Evolutionary conservation across 2,113 vertebrate species (phyloP), one percentile per base, ranked within the genome.

Genomic region (Triplophysa siluroides): DNA sequence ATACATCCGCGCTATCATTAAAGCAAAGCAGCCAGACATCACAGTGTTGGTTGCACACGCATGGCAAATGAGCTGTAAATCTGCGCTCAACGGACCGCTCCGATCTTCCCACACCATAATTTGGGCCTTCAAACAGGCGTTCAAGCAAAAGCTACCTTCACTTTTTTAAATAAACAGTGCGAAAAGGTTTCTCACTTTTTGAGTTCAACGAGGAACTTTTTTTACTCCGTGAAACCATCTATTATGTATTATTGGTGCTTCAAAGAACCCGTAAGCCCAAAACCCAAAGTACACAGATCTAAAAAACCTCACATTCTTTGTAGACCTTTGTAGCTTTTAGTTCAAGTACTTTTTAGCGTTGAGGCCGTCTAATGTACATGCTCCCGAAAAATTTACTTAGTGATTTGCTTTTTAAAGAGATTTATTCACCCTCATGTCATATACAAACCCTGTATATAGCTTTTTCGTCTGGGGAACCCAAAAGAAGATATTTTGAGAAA

Each of bases 1-100:
- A n/a, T n/a, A 83, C 83, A 69, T 23, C 47, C 76, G 77, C 81
- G 81, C 76, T 47, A 47, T 75, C 71, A 73, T 60, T 43, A 73
- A 73, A 41, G 82, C 61, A 72, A 78, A 78, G 71, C 63, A 81
- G 83, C 24, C 77, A 76, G 76, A 56, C 77, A 10, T 65, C 43
- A 21, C 54, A 74, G 81, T 47, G 61, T 72, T 18, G 78, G 71
- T 58, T 45, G 76, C 47, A 41, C 50, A 77, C 66, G 33, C 61
- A 62, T 76, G 61, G 45, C 23, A 47, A 21, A 73, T 74, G 29
- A 81, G 69, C 71, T n/a, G 74, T 73, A 60, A 60, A 73, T 73
- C 70, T 73, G 29, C 60, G 70, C 56, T 58, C 19, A 21, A 19
- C 16, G n/a, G 54, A 58, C 54, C 54, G n/a, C 54, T 71, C 63